Evolutionary conservation across 2,113 vertebrate genomes (phyloP).

Genomic region (Pogonocichla stellata): DNA sequence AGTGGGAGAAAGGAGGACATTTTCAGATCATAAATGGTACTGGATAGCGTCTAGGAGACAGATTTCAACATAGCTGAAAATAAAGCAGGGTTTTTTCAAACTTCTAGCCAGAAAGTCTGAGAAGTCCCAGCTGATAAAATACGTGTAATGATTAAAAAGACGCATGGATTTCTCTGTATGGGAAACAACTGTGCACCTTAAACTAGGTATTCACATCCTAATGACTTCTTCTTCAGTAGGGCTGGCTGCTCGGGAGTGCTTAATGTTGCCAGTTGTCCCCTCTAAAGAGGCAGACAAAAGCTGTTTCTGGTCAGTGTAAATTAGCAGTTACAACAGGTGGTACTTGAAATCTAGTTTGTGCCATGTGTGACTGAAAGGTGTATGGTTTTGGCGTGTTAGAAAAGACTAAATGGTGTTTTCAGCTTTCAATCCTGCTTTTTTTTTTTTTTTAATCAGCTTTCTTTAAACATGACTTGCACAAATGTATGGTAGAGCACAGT

Average conservation of each 20-base stretch:
- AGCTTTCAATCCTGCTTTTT: not conserved
- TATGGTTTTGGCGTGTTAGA: not conserved
- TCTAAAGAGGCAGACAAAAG: not conserved
- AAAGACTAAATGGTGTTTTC: not conserved
- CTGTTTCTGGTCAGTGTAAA: not conserved
- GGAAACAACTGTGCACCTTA: not conserved
- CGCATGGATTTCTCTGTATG: not conserved
- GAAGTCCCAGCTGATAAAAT: not conserved
- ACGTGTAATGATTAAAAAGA: not conserved
- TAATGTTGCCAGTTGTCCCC: not conserved
- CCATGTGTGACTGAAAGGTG: not conserved
- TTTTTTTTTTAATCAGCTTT: not conserved
- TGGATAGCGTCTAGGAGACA: not conserved
- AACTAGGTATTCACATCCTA: not conserved
- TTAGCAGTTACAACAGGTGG: not conserved
- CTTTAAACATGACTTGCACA: not conserved
- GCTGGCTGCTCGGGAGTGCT: not conserved
- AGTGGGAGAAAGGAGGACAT: no score
- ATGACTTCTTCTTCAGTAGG: not conserved
- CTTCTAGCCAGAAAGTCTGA: not conserved
- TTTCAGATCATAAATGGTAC: not conserved
- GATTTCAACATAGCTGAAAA: not conserved
- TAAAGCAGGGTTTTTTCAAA: rapidly evolving
- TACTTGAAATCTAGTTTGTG: not conserved
- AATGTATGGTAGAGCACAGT: not conserved